These are phyloP conservation scores for Helleia helle DNA, from an alignment of 2,888 invertebrate genomes.

Conservation along the genomic window DNA sequence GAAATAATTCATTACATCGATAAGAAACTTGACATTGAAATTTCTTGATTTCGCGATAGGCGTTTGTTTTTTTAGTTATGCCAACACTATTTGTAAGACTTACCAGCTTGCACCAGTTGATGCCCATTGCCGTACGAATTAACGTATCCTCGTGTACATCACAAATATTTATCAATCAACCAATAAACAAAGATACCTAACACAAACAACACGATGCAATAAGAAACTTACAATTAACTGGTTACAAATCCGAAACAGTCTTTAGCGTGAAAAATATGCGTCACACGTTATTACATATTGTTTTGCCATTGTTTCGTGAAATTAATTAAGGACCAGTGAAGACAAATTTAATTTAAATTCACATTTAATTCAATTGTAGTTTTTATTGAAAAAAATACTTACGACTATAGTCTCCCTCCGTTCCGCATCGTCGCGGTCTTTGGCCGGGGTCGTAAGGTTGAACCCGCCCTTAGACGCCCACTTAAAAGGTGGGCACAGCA, in stretches of 20 bases:
- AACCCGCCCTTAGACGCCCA: conserved; percentile 55
- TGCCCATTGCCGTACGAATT: too few relatives aligned
- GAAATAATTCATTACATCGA: background rate
- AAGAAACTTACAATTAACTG: background rate
- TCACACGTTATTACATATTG: background rate
- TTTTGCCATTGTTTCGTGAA: background rate
- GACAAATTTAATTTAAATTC: background rate
- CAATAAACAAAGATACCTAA: background rate
- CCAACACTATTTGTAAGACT: background rate
- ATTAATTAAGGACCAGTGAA: background rate
- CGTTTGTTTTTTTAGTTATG: background rate
- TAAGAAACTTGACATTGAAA: conserved; percentile 1
- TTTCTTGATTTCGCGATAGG: background rate
- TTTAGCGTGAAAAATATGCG: background rate
- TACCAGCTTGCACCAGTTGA: background rate
- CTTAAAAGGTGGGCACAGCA: conserved; percentile 61
- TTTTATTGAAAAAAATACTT: conserved; percentile 32
- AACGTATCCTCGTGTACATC: too few relatives aligned
- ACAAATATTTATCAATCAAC: background rate
- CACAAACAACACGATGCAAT: background rate
- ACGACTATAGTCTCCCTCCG: conserved; percentile 54
- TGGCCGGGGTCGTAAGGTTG: conserved; percentile 37
- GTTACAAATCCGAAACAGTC: background rate
- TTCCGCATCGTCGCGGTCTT: conserved; percentile 21
- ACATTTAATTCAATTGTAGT: background rate